phyloP scores from a whole-genome alignment of 2,888 invertebrate genomes.

The Rhopalosiphum nymphaeae region DNA sequence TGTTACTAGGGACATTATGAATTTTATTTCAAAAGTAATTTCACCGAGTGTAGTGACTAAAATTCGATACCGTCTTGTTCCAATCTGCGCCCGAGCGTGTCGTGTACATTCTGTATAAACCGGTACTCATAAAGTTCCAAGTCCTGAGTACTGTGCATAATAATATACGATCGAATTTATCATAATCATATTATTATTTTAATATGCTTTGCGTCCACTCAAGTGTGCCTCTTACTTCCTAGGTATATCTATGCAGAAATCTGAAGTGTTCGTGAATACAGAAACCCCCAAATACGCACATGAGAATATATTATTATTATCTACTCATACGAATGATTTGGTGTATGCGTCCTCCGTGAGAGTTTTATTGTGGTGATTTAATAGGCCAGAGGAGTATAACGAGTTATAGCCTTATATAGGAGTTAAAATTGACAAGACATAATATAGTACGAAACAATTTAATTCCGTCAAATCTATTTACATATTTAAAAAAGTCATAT shows the following conservation, averaged over 20 bases:
- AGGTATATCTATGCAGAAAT: not conserved
- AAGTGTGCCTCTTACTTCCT: not conserved
- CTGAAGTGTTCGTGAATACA: not conserved
- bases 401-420: not conserved
- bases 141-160: not conserved
- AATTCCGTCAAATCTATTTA: too few relatives aligned
- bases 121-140: not conserved
- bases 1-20: not conserved
- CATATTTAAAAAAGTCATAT: too few relatives aligned
- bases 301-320: not conserved
- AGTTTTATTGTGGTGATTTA: not conserved
- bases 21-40: not conserved
- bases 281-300: not conserved
- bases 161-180: not conserved
- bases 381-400: too few relatives aligned
- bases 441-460: too few relatives aligned
- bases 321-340: not conserved
- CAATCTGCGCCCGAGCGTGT: not conserved
- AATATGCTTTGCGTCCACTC: not conserved
- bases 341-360: not conserved
- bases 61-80: not conserved
- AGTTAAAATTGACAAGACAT: too few relatives aligned
- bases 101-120: not conserved
- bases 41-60: not conserved
- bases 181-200: not conserved